A percentile compares a stretch with the other conserved stretches of the same genome.
These are phyloP conservation scores for Scaeva pyrastri DNA, from an alignment of 2,888 invertebrate genomes.

Conservation along the genomic window DNA sequence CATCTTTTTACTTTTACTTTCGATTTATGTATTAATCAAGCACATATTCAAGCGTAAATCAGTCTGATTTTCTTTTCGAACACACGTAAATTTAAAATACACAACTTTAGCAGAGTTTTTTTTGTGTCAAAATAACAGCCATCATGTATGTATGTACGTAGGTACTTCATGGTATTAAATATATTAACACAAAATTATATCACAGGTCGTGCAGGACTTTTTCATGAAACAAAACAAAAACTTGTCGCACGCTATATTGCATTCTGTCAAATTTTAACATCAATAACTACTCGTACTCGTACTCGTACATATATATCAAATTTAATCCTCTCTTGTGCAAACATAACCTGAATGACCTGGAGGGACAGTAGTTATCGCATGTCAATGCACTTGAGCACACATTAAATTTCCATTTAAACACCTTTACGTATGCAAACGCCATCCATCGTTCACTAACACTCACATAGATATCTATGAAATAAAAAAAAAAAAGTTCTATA, in stretches of 20 bases:
- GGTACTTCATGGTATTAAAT: too few species aligned
- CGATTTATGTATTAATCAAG: too few species aligned
- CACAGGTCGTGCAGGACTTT: not conserved
- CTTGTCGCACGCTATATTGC: not conserved
- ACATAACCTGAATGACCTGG: not conserved
- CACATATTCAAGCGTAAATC: too few species aligned
- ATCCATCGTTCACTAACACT: too few species aligned
- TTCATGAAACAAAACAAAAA: slow-evolving; percentile 7
- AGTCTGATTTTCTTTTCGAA: too few species aligned
- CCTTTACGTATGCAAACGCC: too few species aligned
- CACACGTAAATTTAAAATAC: too few species aligned
- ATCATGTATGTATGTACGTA: too few species aligned
- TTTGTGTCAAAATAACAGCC: too few species aligned
- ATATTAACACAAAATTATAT: not conserved
- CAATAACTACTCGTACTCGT: not conserved
- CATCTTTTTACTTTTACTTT: too few species aligned
- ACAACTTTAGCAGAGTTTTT: too few species aligned
- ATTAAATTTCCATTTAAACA: not conserved
- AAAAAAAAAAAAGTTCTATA: not conserved
- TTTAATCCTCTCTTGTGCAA: slow-evolving; percentile 9
- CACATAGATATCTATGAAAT: not conserved
- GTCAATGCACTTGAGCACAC: slow-evolving; percentile 37
- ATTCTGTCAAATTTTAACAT: slow-evolving; percentile 22
- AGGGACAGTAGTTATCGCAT: not conserved
- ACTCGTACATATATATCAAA: too few species aligned